Percentiles rank a stretch among this genome's conserved stretches.
These are phyloP conservation scores for Blastobasis lacticolella DNA, from an alignment of 2,888 invertebrate genomes.

Conservation along the genomic window DNA sequence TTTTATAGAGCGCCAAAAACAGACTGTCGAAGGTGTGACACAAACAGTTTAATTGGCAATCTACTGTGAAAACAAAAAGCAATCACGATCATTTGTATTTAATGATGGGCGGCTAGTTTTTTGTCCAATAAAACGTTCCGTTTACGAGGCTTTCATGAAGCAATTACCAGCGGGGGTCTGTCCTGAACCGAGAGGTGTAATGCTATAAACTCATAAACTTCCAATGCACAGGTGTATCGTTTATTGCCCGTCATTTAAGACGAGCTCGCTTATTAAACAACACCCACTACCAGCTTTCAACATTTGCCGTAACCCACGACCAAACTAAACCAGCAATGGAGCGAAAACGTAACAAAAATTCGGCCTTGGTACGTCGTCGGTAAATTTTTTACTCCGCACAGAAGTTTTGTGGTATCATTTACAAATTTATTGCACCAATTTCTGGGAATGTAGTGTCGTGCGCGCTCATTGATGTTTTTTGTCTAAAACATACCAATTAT, in stretches of 20 bases:
- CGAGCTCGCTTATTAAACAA: not conserved
- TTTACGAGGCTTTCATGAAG: constrained; percentile 57
- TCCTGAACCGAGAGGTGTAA: constrained; percentile 57
- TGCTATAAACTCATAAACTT: constrained; percentile 65
- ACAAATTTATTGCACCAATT: constrained; percentile 62
- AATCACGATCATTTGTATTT: constrained; percentile 31
- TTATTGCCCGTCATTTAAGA: constrained; percentile 18
- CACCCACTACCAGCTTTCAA: constrained; percentile 14
- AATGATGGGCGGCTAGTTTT: constrained; percentile 39
- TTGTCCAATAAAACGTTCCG: constrained; percentile 37
- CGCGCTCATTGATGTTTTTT: constrained; percentile 53
- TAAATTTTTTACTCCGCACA: constrained; percentile 41
- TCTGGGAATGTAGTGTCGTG: constrained; percentile 54
- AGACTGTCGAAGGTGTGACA: too few relatives aligned
- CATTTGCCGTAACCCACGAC: not conserved
- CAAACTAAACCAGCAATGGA: constrained; percentile 22
- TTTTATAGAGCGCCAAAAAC: too few relatives aligned
- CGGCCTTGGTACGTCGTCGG: constrained; percentile 1
- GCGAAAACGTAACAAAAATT: not conserved
- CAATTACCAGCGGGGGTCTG: constrained; percentile 60
- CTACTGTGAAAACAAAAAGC: constrained; percentile 2
- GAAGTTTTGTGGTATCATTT: constrained; percentile 68
- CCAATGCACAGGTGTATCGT: constrained; percentile 48
- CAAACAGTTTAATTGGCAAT: too few relatives aligned
- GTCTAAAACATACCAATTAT: constrained; percentile 48